Evolutionary conservation across 2,113 vertebrate species (phyloP).

Genomic region (Paedocypris sp.): DNA sequence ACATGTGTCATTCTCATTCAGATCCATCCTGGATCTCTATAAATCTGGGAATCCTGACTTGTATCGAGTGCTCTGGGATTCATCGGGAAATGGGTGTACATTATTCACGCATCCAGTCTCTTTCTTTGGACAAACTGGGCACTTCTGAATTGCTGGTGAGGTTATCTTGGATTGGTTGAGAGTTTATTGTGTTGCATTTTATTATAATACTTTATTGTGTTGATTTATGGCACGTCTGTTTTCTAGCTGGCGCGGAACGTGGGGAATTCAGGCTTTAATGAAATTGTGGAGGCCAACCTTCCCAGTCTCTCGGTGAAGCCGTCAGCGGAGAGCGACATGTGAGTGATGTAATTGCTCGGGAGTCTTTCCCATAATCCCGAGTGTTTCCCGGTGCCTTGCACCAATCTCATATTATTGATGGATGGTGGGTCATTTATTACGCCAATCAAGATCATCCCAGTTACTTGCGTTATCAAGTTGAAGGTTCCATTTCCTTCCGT

Average conservation of each 20-base stretch:
- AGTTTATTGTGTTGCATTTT: neutral
- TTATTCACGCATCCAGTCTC: constrained; percentile 51
- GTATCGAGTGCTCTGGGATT: constrained; percentile 64
- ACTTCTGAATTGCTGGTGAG: constrained; percentile 61
- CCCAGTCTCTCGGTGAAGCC: constrained; percentile 48
- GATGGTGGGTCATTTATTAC: no score
- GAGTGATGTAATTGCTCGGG: constrained; percentile 32
- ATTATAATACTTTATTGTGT: neutral
- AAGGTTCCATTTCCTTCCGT: no score
- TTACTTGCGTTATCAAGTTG: no score
- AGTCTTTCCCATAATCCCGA: no score
- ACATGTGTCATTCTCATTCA: constrained; percentile 21
- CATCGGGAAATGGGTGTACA: constrained; percentile 61
- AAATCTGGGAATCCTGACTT: constrained; percentile 61
- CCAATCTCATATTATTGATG: neutral
- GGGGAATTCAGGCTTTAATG: constrained; percentile 58
- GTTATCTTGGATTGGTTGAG: neutral
- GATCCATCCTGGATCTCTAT: constrained; percentile 60
- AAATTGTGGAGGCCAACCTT: constrained; percentile 56
- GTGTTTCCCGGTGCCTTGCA: neutral
- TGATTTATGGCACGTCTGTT: neutral
- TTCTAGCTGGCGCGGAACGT: constrained; percentile 56
- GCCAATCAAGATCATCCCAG: no score
- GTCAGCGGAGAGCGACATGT: constrained; percentile 51
- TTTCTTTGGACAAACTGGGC: constrained; percentile 57